phyloP scores from a whole-genome alignment of 2,113 vertebrate genomes.

The Chamaetylas fuelleborni region DNA sequence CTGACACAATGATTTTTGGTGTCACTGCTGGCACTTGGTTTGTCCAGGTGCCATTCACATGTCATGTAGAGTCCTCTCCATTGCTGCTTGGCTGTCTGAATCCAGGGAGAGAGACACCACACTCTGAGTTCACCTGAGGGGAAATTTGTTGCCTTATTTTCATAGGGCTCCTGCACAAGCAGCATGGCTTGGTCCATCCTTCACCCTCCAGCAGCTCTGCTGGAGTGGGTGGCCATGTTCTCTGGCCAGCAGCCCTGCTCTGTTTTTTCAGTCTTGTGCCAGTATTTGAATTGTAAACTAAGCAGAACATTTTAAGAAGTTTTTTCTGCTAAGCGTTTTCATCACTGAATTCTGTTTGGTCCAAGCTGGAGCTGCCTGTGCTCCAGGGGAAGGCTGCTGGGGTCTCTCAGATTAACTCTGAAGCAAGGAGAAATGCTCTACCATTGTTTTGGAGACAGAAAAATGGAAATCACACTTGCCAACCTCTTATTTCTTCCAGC shows the following conservation, averaged over 20 bases:
- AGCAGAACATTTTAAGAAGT: neutral
- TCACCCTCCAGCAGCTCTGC: neutral
- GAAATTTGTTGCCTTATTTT: neutral
- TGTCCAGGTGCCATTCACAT: neutral
- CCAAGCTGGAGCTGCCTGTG: neutral
- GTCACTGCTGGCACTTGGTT: neutral
- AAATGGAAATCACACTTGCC: neutral
- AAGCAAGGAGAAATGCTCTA: neutral
- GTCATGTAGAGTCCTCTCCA: neutral
- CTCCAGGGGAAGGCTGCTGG: neutral
- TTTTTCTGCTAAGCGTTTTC: neutral
- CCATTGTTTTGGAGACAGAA: neutral
- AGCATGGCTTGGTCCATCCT: neutral
- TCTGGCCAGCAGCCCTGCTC: neutral
- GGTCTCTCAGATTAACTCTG: neutral
- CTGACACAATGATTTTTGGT: neutral
- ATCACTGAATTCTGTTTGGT: neutral
- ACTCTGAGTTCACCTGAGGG: fast-evolving
- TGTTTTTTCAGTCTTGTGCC: neutral
- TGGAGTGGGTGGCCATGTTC: neutral
- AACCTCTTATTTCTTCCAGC: neutral
- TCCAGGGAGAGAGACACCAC: neutral
- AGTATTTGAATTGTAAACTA: neutral
- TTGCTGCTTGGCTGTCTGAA: neutral
- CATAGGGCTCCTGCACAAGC: fast-evolving